Evolutionary conservation across 2,888 invertebrate genomes (phyloP).

Genomic region (Epirrita christyi): DNA sequence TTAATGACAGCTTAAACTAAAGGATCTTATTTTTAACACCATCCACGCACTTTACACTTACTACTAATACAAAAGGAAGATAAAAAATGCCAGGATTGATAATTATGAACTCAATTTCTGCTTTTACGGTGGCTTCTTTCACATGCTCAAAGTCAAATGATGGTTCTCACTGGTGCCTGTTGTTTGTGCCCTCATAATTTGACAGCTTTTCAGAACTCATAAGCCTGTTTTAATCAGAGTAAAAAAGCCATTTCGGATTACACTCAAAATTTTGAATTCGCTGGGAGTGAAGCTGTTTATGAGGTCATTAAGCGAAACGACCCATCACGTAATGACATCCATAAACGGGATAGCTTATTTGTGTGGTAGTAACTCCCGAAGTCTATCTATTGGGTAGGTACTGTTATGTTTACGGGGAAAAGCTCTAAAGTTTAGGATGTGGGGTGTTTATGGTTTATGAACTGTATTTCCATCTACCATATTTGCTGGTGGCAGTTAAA

Average conservation of each 20-base stretch:
- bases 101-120: not conserved
- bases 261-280: slow-evolving; percentile 9
- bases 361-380: slow-evolving; percentile 32
- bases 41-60: too few species aligned
- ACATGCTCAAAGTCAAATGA: not conserved
- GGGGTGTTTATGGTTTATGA: slow-evolving; percentile 18
- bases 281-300: slow-evolving; percentile 33
- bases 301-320: slow-evolving; percentile 36
- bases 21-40: too few species aligned
- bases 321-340: slow-evolving; percentile 34
- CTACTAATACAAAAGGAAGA: too few species aligned
- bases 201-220: slow-evolving; percentile 1
- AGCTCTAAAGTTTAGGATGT: slow-evolving; percentile 14
- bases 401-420: not conserved
- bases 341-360: slow-evolving; percentile 38
- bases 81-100: too few species aligned
- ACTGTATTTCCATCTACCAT: not conserved
- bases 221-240: slow-evolving; percentile 12
- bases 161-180: too few species aligned
- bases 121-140: not conserved
- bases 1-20: too few species aligned
- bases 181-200: not conserved
- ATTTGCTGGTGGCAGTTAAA: not conserved
- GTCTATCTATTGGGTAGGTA: not conserved
- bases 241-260: slow-evolving; percentile 20